Evolutionary conservation across 2,113 vertebrate genomes (phyloP).

Genomic region (Alethe castanea): DNA sequence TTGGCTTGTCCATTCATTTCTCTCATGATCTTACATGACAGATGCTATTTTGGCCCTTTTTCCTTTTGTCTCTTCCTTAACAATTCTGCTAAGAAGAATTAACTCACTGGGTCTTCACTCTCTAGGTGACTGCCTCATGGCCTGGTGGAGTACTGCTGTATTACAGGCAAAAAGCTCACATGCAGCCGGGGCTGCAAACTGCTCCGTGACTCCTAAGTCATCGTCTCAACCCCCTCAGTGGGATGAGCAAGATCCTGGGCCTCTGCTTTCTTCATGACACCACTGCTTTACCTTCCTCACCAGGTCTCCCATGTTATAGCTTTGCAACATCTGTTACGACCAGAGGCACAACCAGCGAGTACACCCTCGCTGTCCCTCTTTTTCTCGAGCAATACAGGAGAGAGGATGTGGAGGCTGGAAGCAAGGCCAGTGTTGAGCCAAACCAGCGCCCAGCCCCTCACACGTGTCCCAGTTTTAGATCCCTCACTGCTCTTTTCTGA

Average conservation of each 20-base stretch:
- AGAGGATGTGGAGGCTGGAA: fast-evolving
- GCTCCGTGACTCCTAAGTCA: background rate
- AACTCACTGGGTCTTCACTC: background rate
- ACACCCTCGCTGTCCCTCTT: background rate
- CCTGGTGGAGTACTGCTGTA: background rate
- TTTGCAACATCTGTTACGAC: background rate
- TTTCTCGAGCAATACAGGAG: background rate
- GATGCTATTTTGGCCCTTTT: background rate
- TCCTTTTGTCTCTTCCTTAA: background rate
- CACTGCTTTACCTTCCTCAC: background rate
- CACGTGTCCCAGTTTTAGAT: background rate
- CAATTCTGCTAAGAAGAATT: background rate
- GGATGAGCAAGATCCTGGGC: background rate
- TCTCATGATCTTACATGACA: background rate
- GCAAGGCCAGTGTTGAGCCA: background rate
- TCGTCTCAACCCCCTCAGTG: background rate
- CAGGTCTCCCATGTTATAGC: fast-evolving
- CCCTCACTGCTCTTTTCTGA: background rate
- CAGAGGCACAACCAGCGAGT: background rate
- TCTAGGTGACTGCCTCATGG: background rate
- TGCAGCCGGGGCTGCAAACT: background rate
- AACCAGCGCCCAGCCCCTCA: background rate
- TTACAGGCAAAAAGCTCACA: background rate
- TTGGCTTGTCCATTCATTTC: background rate
- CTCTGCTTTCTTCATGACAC: background rate